Evolutionary conservation across 2,797 vertebrate species (phyloP).

Genomic region (Masticophis lateralis): DNA sequence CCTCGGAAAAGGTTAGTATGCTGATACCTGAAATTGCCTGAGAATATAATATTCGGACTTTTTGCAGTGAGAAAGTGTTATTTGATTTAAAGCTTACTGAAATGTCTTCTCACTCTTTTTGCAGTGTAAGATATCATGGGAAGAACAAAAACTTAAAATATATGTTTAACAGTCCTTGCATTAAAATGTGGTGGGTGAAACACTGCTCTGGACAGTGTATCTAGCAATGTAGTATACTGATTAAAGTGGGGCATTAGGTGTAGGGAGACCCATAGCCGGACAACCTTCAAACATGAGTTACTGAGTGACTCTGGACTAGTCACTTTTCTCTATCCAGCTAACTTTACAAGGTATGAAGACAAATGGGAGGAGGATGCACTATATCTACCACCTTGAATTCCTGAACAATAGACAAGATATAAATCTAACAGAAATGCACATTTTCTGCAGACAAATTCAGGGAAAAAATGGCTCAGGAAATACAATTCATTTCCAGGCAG

Average conservation of each 20-base stretch:
- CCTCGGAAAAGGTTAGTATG: background rate
- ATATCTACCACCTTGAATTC: background rate
- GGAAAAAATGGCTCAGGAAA: slow-evolving; percentile 14
- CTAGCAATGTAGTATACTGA: background rate
- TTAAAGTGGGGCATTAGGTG: background rate
- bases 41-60: background rate
- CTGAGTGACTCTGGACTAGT: background rate
- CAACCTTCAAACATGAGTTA: background rate
- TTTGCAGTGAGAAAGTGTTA: slow-evolving; percentile 22
- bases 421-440: background rate
- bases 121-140: background rate
- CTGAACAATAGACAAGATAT: background rate
- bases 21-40: slow-evolving; percentile 35
- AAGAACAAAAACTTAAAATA: slow-evolving; percentile 41
- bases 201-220: background rate
- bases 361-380: background rate
- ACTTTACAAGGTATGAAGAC: background rate
- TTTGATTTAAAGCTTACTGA: slow-evolving; percentile 10
- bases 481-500: slow-evolving; percentile 26
- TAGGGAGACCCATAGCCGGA: background rate
- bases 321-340: background rate
- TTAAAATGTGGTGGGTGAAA: fast-evolving
- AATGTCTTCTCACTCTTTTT: slow-evolving; percentile 31
- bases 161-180: slow-evolving; percentile 23
- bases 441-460: background rate